Conservation (phyloP, 35 echinoderm and acorn worm species). For the Diadema setosum region DNA sequence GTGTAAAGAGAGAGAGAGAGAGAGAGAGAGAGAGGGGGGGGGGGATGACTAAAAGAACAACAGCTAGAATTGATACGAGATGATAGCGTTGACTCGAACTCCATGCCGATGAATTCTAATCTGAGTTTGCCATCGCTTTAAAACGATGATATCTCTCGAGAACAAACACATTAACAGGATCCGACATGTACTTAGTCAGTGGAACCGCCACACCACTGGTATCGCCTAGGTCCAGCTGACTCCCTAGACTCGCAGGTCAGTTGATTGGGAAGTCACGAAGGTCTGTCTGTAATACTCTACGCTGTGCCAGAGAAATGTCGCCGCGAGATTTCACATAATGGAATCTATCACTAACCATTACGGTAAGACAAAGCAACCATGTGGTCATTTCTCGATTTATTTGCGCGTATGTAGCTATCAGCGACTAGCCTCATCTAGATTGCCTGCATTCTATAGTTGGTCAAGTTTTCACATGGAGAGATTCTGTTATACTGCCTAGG, state of each 20-base stretch:
- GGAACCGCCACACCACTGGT: not conserved
- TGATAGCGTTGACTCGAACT: too few relatives aligned
- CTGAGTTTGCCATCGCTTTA: not conserved
- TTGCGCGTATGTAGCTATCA: too few relatives aligned
- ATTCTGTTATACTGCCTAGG: too few relatives aligned
- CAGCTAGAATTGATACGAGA: not conserved
- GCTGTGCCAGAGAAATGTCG: not conserved
- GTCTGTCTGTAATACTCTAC: not conserved
- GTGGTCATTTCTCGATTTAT: too few relatives aligned
- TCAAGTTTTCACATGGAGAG: too few relatives aligned
- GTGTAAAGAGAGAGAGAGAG: not conserved
- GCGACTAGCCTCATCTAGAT: too few relatives aligned
- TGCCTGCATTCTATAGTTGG: too few relatives aligned
- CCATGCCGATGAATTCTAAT: not conserved
- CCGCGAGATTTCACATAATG: not conserved
- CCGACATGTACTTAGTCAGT: not conserved
- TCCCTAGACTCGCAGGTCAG: not conserved
- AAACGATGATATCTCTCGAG: not conserved
- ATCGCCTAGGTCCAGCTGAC: not conserved
- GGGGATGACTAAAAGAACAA: not conserved
- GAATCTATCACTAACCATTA: not conserved
- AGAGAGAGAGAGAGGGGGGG: not conserved
- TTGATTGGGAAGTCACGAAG: not conserved
- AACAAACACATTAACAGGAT: not conserved
- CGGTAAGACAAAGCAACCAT: too few relatives aligned